A percentile compares a stretch with the other conserved stretches of the same genome.
Evolutionary conservation across 2,888 invertebrate genomes (phyloP).

Genomic region (Andrena flavipes): DNA sequence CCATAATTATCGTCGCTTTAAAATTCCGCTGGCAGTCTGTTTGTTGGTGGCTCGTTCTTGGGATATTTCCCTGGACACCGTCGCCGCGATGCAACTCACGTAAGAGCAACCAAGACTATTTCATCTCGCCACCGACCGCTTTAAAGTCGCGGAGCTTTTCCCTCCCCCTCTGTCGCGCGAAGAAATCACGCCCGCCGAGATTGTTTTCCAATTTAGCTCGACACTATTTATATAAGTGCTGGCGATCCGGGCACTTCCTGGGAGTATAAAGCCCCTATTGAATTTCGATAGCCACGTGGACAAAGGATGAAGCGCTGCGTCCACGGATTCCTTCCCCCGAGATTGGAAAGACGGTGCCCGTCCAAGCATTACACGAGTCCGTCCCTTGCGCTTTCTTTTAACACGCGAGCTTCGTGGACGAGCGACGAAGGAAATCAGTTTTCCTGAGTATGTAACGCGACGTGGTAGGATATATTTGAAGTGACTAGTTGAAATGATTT

Average conservation of each 20-base stretch:
- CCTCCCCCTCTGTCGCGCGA: neutral
- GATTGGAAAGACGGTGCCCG: neutral
- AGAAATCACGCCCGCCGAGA: conserved; percentile 58
- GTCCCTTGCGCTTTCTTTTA: neutral
- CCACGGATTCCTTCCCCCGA: conserved; percentile 16
- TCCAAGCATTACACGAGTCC: neutral
- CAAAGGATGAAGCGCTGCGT: conserved; percentile 41
- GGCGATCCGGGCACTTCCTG: conserved; percentile 28
- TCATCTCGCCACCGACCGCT: conserved; percentile 44
- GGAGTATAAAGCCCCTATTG: conserved; percentile 48
- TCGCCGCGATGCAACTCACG: conserved; percentile 39
- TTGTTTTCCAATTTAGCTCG: conserved; percentile 66
- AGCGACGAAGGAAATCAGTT: neutral
- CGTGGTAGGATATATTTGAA: neutral
- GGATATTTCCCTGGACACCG: conserved; percentile 55
- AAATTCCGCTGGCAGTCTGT: conserved; percentile 53
- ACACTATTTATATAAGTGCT: conserved; percentile 66
- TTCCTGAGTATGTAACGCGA: neutral
- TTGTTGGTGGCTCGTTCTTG: conserved; percentile 38
- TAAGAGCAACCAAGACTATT: conserved; percentile 33
- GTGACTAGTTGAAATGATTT: no score
- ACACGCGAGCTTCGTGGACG: neutral
- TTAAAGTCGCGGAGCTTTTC: conserved; percentile 32
- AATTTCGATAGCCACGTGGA: conserved; percentile 57
- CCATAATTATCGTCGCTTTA: conserved; percentile 50